These are phyloP conservation scores for Rattus rattus DNA, from an alignment of 2,113 vertebrate species.

Conservation along the genomic window DNA sequence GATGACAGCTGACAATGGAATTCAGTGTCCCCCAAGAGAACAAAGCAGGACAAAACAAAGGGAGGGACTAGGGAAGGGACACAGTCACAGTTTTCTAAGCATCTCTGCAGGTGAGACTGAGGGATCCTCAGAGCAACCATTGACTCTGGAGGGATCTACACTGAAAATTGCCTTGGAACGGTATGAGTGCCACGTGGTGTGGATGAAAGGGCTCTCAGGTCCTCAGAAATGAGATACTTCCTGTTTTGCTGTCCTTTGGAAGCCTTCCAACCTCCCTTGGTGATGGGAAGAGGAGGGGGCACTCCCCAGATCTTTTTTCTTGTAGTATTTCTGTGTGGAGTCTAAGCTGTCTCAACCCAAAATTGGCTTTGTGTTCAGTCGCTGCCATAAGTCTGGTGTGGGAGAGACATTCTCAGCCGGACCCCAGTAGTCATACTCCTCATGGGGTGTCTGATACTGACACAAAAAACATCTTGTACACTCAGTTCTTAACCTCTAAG, in stretches of 20 bases:
- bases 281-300: neutral
- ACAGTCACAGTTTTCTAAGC: neutral
- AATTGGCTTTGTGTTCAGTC: neutral
- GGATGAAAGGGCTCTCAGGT: neutral
- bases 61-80: neutral
- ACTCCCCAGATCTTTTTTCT: neutral
- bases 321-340: neutral
- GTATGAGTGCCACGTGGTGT: neutral
- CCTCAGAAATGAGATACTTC: neutral
- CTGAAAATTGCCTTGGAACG: neutral
- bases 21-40: neutral
- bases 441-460: neutral
- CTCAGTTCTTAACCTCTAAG: neutral
- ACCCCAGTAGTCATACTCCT: neutral
- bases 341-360: neutral
- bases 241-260: constrained; percentile 45
- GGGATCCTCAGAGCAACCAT: constrained; percentile 1
- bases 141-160: neutral
- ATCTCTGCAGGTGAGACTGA: neutral
- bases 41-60: neutral
- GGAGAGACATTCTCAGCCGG: neutral
- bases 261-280: neutral
- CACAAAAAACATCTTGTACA: neutral
- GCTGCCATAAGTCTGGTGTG: neutral
- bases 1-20: neutral